A percentile compares a stretch with the other conserved stretches of the same genome.
Evolutionary conservation across 2,888 invertebrate genomes (phyloP).

Genomic region (Dyspetes luteomarginatus): DNA sequence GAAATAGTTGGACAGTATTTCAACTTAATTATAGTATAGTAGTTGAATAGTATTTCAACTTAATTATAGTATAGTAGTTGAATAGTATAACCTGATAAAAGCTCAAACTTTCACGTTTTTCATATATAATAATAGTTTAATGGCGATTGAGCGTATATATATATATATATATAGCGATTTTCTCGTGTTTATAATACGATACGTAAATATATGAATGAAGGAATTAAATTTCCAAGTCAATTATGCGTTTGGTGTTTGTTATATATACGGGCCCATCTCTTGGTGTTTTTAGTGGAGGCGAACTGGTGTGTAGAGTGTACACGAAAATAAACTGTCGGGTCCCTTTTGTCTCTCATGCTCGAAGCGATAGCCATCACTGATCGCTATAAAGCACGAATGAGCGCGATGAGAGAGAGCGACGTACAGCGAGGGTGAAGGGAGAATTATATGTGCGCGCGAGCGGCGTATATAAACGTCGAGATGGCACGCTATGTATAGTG

Average conservation of each 20-base stretch:
- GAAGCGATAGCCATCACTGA: constrained; percentile 58
- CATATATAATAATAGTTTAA: too few relatives aligned
- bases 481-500: constrained; percentile 25
- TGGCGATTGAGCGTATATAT: too few relatives aligned
- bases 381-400: constrained; percentile 60
- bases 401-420: constrained; percentile 62
- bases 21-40: too few relatives aligned
- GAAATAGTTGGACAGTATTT: too few relatives aligned
- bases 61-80: too few relatives aligned
- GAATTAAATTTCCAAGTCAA: constrained; percentile 19
- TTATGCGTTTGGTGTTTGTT: not conserved
- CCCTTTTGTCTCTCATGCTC: constrained; percentile 51
- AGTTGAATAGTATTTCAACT: too few relatives aligned
- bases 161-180: too few relatives aligned
- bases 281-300: constrained; percentile 9
- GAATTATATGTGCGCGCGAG: constrained; percentile 4
- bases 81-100: too few relatives aligned
- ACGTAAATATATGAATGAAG: constrained; percentile 3
- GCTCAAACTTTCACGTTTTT: too few relatives aligned
- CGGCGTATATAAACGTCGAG: constrained; percentile 38
- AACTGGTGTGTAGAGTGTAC: not conserved
- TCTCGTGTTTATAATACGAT: not conserved
- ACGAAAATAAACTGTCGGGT: constrained; percentile 35
- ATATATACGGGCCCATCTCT: not conserved
- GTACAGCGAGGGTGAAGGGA: not conserved